Base-by-base conservation (phyloP, 2,888 invertebrate species). In the Oeneis ivallda region DNA sequence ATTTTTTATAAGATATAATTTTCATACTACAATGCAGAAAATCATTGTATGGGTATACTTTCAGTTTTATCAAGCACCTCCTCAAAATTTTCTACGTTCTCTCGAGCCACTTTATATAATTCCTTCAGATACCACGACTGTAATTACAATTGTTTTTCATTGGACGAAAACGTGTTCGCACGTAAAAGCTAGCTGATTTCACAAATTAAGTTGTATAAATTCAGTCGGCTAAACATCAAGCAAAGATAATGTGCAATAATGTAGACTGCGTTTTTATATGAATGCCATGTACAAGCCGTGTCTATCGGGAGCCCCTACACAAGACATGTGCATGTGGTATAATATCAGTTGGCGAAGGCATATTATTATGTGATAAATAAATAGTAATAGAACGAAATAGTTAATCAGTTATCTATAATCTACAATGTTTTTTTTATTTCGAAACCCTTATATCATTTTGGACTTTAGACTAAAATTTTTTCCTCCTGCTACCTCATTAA, bases 161-260 rank as follows among this genome's bases (percentile, higher is more conserved):
- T 8, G 8, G 45, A 45, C n/a, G 15, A 45, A n/a, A 45, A 45
- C 45, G 43, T 15, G 43, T 43, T 43, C n/a, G 43, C 43, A 15
- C 43, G 45, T 45, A 45, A 45, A 45, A 45, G 45, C 45, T 53
- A 53, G 10, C 17, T 52, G 52, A 32, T 52, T 32, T 32, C 13
- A 52, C 32, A 13, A 52, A 52, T 52, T 8, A 34, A 52, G n/a
- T 19, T 32, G 52, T 52, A 52, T 32, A n/a, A 49, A 49, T 19
- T 49, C 52, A 32, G 32, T 52, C 52, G 52, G n/a, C 52, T 43
- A 32, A 52, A 34, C n/a, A 52, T 52, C n/a, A 52, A 34, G 34
- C 34, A 52, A 34, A 34, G 32, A 52, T 52, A 32, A 52, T 52
- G 52, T 52, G 52, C 52, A 52, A 50, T 52, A 52, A 49, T 49